These are phyloP conservation scores for Atherinomorus stipes DNA, from an alignment of 2,113 vertebrate species.

Conservation along the genomic window DNA sequence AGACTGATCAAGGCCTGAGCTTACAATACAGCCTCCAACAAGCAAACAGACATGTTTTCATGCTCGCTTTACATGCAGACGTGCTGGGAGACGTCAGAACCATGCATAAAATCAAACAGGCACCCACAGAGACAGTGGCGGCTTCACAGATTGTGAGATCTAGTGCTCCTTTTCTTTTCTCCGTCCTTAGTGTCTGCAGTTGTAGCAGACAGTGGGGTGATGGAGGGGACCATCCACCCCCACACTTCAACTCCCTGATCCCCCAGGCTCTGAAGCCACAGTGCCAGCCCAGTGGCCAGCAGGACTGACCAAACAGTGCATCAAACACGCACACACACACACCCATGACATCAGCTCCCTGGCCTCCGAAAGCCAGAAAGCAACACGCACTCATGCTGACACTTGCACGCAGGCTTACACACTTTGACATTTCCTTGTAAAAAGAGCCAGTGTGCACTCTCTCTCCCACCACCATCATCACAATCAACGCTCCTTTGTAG, in stretches of 20 bases:
- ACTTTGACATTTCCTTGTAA: slow-evolving; percentile 84
- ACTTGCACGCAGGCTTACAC: slow-evolving; percentile 68
- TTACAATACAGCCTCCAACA: slow-evolving; percentile 60
- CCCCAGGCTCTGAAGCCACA: slow-evolving; percentile 59
- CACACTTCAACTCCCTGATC: slow-evolving; percentile 63
- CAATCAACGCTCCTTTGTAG: slow-evolving; percentile 82
- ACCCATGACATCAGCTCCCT: slow-evolving; percentile 74
- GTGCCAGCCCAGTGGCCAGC: slow-evolving; percentile 50
- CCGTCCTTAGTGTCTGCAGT: slow-evolving; percentile 16
- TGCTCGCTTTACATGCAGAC: slow-evolving; percentile 42
- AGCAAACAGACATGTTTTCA: slow-evolving; percentile 62
- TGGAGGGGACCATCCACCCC: slow-evolving; percentile 58
- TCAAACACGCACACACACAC: slow-evolving; percentile 55
- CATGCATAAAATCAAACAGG: slow-evolving; percentile 62
- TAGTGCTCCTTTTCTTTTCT: slow-evolving; percentile 10
- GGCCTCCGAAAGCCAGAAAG: slow-evolving; percentile 64
- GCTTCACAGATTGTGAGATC: slow-evolving; percentile 63
- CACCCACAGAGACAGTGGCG: slow-evolving; percentile 54
- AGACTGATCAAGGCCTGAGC: slow-evolving; percentile 59
- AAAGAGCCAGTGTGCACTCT: slow-evolving; percentile 80
- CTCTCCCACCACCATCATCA: slow-evolving; percentile 76
- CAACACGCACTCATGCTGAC: slow-evolving; percentile 51
- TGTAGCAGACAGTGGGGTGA: slow-evolving; percentile 60
- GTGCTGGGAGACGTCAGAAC: slow-evolving; percentile 58
- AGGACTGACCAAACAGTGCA: slow-evolving; percentile 67